Evolutionary conservation across 64 coral and sea anemone species (phyloP).

Genomic region (Pocillopora damicornis): DNA sequence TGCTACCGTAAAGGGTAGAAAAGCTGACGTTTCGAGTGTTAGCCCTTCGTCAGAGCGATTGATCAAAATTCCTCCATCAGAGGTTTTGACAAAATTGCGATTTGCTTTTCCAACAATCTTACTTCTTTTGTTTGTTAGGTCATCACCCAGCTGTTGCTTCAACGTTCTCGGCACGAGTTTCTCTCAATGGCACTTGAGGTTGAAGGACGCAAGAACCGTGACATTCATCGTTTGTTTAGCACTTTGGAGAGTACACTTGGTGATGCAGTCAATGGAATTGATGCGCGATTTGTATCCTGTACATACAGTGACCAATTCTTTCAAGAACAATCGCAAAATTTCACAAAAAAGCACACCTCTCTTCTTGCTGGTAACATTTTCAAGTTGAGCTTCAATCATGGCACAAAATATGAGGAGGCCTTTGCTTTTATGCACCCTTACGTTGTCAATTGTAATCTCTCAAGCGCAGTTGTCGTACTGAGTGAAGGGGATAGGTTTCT

Average conservation of each 20-base stretch:
- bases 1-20: too few species aligned
- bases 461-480: too few species aligned
- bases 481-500: too few species aligned
- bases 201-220: slow-evolving; percentile 70
- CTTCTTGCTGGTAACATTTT: too few species aligned
- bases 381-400: too few species aligned
- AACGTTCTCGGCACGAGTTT: slow-evolving; percentile 86
- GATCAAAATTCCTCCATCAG: too few species aligned
- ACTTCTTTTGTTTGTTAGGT: slow-evolving; percentile 48
- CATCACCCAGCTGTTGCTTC: slow-evolving; percentile 80
- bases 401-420: too few species aligned
- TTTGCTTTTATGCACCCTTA: too few species aligned
- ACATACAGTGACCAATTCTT: neutral
- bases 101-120: neutral
- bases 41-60: too few species aligned
- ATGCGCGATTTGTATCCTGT: slow-evolving; percentile 74
- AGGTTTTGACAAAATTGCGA: too few species aligned
- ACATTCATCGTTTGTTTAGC: slow-evolving; percentile 80
- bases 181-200: slow-evolving; percentile 83
- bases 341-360: neutral
- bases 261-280: slow-evolving; percentile 17
- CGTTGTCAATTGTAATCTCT: too few species aligned
- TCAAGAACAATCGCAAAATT: neutral
- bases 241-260: slow-evolving; percentile 63
- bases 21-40: too few species aligned